Conservation (phyloP, 2,113 vertebrate genomes). For the Pteropus alecto region DNA sequence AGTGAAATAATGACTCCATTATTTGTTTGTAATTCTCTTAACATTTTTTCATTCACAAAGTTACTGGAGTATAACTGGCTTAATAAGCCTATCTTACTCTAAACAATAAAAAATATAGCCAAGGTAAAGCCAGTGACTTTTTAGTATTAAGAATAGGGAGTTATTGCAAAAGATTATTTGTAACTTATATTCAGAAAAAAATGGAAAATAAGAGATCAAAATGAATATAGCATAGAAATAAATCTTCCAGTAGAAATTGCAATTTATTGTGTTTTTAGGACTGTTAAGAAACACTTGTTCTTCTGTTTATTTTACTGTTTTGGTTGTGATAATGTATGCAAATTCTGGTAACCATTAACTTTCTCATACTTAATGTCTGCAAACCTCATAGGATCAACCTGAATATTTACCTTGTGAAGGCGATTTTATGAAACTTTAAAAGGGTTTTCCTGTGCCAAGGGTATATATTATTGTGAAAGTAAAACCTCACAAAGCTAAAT, state of each 20-base stretch:
- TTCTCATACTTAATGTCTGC: conserved; percentile 7
- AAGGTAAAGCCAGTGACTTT: neutral
- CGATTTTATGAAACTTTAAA: neutral
- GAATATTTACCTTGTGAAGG: conserved; percentile 4
- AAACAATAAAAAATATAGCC: neutral
- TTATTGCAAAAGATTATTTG: neutral
- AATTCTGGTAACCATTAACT: neutral
- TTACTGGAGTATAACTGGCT: neutral
- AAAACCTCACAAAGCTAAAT: conserved; percentile 43
- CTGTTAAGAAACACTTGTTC: neutral
- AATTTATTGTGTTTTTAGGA: neutral
- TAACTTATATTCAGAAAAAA: neutral
- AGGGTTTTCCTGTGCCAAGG: neutral
- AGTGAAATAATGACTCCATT: conserved; percentile 24
- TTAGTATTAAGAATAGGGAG: neutral
- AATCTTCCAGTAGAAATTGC: neutral
- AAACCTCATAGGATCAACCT: neutral
- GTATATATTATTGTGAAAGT: neutral
- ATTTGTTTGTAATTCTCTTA: conserved; percentile 12
- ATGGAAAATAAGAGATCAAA: neutral
- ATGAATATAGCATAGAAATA: neutral
- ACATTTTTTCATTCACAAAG: neutral
- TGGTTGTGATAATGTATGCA: neutral
- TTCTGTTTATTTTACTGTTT: conserved; percentile 1
- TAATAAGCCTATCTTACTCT: neutral